Percentiles rank a stretch among this genome's conserved stretches.
phyloP scores from a whole-genome alignment of 2,797 vertebrate genomes.

The Todus mexicanus region DNA sequence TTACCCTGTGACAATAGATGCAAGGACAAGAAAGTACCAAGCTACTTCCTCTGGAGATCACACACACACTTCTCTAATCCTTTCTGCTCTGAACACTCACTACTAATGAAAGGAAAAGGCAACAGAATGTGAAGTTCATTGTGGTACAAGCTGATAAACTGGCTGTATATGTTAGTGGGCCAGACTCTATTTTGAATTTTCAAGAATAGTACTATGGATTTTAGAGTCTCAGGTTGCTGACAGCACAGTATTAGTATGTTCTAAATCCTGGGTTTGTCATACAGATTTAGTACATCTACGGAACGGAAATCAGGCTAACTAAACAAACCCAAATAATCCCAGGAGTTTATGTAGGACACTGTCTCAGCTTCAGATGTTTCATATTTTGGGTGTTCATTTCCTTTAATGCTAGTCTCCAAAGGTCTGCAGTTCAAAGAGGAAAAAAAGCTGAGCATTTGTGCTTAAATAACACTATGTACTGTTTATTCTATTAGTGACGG shows the following conservation, averaged over 20 bases:
- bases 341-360: background rate
- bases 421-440: background rate
- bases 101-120: background rate
- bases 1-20: background rate
- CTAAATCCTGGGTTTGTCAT: background rate
- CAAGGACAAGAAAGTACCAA: background rate
- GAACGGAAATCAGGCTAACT: background rate
- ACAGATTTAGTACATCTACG: background rate
- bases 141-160: background rate
- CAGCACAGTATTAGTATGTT: background rate
- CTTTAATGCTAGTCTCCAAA: conserved; percentile 1
- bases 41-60: background rate
- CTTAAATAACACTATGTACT: conserved; percentile 28
- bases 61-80: background rate
- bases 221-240: background rate
- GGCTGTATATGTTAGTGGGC: background rate
- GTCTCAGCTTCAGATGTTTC: background rate
- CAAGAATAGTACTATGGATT: background rate
- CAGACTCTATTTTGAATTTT: background rate
- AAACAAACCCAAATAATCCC: background rate
- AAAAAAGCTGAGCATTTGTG: background rate
- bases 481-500: conserved; percentile 25
- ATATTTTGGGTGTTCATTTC: background rate
- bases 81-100: background rate
- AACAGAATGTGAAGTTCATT: background rate